These are phyloP conservation scores for Stictocephala bisonia DNA, from an alignment of 2,888 invertebrate genomes.

Conservation along the genomic window DNA sequence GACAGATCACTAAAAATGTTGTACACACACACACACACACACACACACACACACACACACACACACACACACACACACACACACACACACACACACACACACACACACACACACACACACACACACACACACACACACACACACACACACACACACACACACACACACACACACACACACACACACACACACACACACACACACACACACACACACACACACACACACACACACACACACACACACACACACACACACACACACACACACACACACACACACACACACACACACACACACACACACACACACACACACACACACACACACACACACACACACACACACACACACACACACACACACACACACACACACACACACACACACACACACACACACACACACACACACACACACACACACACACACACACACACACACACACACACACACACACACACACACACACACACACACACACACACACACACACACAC, in stretches of 20 bases:
- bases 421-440: conserved; percentile 4
- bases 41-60: not conserved
- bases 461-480: conserved; percentile 2
- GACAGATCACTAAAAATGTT: too few relatives aligned
- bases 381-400: not conserved
- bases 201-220: not conserved
- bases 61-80: not conserved
- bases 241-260: not conserved
- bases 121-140: not conserved
- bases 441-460: conserved; percentile 6
- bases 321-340: not conserved
- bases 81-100: not conserved
- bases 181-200: not conserved
- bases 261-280: not conserved
- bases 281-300: not conserved
- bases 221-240: not conserved
- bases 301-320: not conserved
- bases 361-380: not conserved
- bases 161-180: not conserved
- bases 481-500: conserved; percentile 2
- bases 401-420: not conserved
- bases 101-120: not conserved
- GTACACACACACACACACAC: not conserved
- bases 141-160: not conserved
- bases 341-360: not conserved